Evolutionary conservation across 2,113 vertebrate species (phyloP).

Genomic region (Pteropus alecto): DNA sequence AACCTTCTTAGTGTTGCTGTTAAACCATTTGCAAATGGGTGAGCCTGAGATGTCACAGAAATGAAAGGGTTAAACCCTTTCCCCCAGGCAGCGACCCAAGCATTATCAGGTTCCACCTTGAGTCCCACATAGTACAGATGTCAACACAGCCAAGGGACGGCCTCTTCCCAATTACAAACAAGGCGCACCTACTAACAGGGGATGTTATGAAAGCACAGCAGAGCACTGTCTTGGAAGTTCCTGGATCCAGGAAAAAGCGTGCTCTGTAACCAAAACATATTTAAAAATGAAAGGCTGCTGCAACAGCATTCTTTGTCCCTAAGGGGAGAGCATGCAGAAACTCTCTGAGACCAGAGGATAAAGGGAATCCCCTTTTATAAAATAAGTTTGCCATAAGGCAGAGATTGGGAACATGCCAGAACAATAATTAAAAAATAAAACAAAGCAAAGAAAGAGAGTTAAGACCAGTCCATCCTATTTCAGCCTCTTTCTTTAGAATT

Average conservation of each 20-base stretch:
- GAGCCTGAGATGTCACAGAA: neutral
- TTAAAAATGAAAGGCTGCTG: neutral
- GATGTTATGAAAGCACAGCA: neutral
- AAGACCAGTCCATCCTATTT: neutral
- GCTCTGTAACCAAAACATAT: neutral
- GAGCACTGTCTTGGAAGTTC: neutral
- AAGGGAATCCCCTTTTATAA: neutral
- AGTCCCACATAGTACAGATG: neutral
- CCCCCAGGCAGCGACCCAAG: neutral
- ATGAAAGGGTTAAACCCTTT: neutral
- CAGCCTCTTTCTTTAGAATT: neutral
- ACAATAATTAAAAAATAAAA: neutral
- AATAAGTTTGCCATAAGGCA: neutral
- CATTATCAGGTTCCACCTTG: neutral
- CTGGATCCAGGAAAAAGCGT: neutral
- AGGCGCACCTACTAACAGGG: neutral
- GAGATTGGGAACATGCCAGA: neutral
- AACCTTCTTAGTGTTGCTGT: neutral
- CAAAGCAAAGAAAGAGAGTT: neutral
- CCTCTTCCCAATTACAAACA: neutral
- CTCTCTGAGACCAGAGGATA: neutral
- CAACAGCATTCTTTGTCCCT: neutral
- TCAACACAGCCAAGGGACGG: neutral
- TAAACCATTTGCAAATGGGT: neutral
- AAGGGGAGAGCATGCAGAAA: neutral